Conservation (phyloP, 1,140 invertebrate genomes). For the Muscidifurax raptorellus region DNA sequence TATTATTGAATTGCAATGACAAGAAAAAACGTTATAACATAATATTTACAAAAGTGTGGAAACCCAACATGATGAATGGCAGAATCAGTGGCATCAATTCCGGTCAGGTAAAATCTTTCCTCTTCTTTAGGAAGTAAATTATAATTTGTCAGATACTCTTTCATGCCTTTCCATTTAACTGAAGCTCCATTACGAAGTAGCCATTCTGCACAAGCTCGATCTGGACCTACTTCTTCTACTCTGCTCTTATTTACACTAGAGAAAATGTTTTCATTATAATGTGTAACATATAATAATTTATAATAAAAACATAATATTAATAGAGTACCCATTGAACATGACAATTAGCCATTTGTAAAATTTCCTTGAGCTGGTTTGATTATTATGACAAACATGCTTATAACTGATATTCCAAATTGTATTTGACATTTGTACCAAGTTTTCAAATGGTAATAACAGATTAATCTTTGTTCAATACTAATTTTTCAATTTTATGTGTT, state of each 20-base stretch:
- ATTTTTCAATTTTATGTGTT: too few species aligned
- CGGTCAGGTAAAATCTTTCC: constrained; percentile 77
- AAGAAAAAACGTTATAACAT: neutral
- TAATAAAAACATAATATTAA: neutral
- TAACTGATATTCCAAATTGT: neutral
- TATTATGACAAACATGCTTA: neutral
- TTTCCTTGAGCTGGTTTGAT: constrained; percentile 36
- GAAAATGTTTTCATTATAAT: constrained; percentile 13
- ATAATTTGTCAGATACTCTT: constrained; percentile 80
- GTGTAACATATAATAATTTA: constrained; percentile 26
- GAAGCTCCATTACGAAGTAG: constrained; percentile 87
- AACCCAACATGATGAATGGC: constrained; percentile 88
- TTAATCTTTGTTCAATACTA: neutral
- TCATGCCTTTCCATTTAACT: constrained; percentile 80
- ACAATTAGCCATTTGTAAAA: constrained; percentile 61
- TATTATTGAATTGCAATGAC: neutral
- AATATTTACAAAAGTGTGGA: constrained; percentile 82
- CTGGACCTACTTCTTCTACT: constrained; percentile 85
- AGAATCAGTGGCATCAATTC: constrained; percentile 86
- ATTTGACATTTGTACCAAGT: constrained; percentile 8
- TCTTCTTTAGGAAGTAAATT: constrained; percentile 79
- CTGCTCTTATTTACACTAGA: constrained; percentile 70
- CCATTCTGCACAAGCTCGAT: constrained; percentile 94
- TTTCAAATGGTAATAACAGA: neutral
- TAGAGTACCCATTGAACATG: constrained; percentile 63